Evolutionary conservation across 2,888 invertebrate species (phyloP).

Genomic region (Orthosia incerta): DNA sequence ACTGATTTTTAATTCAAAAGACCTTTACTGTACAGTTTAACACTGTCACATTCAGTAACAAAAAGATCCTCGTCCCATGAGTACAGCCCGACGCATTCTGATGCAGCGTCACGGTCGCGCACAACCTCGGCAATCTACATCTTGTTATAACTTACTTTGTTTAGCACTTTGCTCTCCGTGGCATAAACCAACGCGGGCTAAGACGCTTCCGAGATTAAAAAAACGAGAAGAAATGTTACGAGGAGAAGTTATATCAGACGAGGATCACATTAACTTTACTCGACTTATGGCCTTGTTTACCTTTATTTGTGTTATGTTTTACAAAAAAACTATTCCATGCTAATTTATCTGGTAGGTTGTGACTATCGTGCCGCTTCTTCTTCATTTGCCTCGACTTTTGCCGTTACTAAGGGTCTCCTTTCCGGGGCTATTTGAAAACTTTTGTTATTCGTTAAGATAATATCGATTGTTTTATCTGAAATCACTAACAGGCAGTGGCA

Average conservation of each 20-base stretch:
- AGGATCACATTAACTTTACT: not conserved
- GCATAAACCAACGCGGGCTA: constrained; percentile 23
- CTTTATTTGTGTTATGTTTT: not conserved
- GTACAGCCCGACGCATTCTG: constrained; percentile 65
- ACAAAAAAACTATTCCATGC: not conserved
- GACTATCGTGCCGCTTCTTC: no score
- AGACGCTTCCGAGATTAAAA: constrained; percentile 32
- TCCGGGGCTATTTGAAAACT: no score
- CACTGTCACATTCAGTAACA: constrained; percentile 41
- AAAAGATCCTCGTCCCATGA: constrained; percentile 57
- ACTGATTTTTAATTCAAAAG: no score
- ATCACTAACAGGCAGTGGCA: not conserved
- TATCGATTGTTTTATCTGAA: not conserved
- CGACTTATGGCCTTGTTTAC: not conserved
- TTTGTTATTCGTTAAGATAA: no score
- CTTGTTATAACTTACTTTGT: constrained; percentile 66
- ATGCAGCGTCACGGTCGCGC: constrained; percentile 57
- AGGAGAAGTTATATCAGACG: not conserved
- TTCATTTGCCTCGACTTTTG: no score
- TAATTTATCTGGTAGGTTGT: no score
- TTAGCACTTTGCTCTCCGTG: constrained; percentile 36
- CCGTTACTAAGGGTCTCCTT: no score
- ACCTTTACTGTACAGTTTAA: no score
- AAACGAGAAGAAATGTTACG: constrained; percentile 10
- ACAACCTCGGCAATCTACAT: constrained; percentile 67